Evolutionary conservation across 2,888 invertebrate species (phyloP).

Genomic region (Eremobia ochroleuca): DNA sequence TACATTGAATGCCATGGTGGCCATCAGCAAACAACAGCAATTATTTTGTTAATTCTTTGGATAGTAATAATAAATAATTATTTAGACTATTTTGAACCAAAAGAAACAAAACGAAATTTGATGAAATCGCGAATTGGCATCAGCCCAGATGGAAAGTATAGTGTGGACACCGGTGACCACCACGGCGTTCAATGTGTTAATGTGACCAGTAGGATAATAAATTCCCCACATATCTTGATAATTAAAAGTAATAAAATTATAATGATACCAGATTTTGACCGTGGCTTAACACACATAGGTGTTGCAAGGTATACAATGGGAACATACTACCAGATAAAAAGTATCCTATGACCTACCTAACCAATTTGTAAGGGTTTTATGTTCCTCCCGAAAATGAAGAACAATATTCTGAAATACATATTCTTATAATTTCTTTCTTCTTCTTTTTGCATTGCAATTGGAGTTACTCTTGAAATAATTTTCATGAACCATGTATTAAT

Average conservation of each 20-base stretch:
- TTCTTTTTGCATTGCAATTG: background rate
- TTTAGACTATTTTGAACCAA: too few species aligned
- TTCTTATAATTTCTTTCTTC: background rate
- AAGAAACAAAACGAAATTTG: too few species aligned
- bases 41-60: too few species aligned
- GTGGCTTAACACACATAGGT: rapidly evolving
- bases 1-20: too few species aligned
- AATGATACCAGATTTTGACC: background rate
- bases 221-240: background rate
- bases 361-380: background rate
- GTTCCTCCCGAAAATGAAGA: background rate
- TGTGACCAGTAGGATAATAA: background rate
- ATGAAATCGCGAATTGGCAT: too few species aligned
- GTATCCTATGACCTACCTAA: too few species aligned
- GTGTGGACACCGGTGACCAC: too few species aligned
- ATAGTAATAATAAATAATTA: too few species aligned
- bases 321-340: background rate
- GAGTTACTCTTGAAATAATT: too few species aligned
- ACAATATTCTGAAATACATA: background rate
- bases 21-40: too few species aligned
- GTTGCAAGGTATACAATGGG: background rate
- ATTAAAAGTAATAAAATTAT: background rate
- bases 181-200: too few species aligned
- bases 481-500: background rate
- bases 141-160: too few species aligned